Conservation (phyloP, 2,797 vertebrate species). For the Tenualosa ilisha region DNA sequence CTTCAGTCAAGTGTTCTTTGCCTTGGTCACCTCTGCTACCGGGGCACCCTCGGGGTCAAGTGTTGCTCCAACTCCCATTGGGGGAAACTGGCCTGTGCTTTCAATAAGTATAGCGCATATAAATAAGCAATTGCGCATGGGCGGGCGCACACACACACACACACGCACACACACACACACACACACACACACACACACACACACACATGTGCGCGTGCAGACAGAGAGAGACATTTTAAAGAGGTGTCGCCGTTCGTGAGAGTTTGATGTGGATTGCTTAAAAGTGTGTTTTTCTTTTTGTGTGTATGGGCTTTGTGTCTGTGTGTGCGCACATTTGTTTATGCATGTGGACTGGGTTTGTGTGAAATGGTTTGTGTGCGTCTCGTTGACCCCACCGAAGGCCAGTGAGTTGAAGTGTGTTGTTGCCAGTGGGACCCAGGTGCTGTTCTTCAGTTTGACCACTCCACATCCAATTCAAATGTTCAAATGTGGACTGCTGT, state of each 20-base stretch:
- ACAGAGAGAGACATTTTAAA: too few relatives aligned
- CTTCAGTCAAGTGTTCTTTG: neutral
- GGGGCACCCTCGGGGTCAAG: neutral
- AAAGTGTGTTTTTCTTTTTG: too few relatives aligned
- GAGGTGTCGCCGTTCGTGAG: too few relatives aligned
- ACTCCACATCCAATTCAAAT: neutral
- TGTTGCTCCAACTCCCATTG: neutral
- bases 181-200: neutral
- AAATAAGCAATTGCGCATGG: neutral
- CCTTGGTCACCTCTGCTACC: neutral
- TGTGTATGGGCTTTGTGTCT: too few relatives aligned
- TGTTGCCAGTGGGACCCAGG: neutral
- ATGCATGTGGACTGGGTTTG: neutral
- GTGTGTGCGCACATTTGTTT: conserved; percentile 16
- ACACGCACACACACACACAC: conserved; percentile 39
- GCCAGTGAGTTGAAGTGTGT: neutral
- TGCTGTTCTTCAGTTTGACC: neutral
- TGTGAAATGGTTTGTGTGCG: conserved; percentile 30
- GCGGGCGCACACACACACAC: neutral
- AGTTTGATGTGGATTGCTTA: too few relatives aligned
- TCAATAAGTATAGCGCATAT: neutral
- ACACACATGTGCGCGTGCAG: too few relatives aligned
- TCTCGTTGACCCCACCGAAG: conserved; percentile 25
- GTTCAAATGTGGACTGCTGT: neutral
- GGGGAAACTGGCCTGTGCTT: neutral